Conservation (phyloP, 2,888 invertebrate genomes). For the Drosophila mercatorum region DNA sequence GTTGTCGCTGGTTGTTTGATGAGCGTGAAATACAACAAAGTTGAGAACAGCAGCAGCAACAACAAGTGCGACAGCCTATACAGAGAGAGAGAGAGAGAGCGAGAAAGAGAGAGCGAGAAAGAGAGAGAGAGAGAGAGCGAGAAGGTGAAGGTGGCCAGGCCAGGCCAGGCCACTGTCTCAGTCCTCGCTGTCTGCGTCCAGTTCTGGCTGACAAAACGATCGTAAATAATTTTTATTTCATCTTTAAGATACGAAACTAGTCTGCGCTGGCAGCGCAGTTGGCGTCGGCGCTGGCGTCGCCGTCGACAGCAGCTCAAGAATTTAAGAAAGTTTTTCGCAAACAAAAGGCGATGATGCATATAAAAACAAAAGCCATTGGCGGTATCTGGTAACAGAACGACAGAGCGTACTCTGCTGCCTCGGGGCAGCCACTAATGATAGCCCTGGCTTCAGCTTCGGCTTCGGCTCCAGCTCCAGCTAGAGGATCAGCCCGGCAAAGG, state of each 20-base stretch:
- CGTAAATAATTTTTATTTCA: conserved; percentile 84
- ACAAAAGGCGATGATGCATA: conserved; percentile 76
- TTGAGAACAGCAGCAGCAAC: conserved; percentile 59
- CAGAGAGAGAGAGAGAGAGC: not conserved
- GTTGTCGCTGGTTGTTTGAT: conserved; percentile 76
- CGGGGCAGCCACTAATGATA: conserved; percentile 71
- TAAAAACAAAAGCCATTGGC: conserved; percentile 43
- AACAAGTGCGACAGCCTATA: conserved; percentile 56
- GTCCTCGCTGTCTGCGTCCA: conserved; percentile 49
- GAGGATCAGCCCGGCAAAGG: conserved; percentile 20
- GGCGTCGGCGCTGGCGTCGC: conserved; percentile 18
- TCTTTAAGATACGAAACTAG: conserved; percentile 79
- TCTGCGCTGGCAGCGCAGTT: conserved; percentile 63
- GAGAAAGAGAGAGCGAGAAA: not conserved
- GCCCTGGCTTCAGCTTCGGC: conserved; percentile 62
- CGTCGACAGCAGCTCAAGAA: conserved; percentile 60
- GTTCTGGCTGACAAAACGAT: conserved; percentile 82
- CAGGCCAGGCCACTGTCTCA: conserved; percentile 34
- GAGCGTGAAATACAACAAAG: conserved; percentile 79
- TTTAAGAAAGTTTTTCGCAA: conserved; percentile 81
- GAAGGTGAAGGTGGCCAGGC: conserved; percentile 68
- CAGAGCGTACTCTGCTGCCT: conserved; percentile 50
- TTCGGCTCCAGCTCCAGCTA: conserved; percentile 19
- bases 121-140: conserved; percentile 14
- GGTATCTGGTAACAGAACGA: conserved; percentile 7